Evolutionary conservation across 2,797 vertebrate genomes (phyloP), one percentile per base, ranked within the genome.

Genomic region (Tympanoctomys barrerae): DNA sequence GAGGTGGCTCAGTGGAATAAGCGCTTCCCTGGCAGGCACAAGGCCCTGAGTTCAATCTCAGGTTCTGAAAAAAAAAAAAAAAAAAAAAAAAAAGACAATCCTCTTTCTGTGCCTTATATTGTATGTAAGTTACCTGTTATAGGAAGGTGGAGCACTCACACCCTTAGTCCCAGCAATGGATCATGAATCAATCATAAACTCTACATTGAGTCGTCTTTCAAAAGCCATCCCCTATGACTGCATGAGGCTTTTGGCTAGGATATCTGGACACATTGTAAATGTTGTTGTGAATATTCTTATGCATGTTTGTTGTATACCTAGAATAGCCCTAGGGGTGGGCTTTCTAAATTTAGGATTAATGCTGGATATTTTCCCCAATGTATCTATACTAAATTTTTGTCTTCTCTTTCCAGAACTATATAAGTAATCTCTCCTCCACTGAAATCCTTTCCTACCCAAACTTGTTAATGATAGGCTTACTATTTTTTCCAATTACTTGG

Each of bases 401-500:
- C 59, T 26, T 8, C 36, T 26, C 5, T 12, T 13, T 5, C 22
- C 8, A 88, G 71, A 24, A 61, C 8, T 66, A 16, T 86, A 36
- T 4, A 52, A 81, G 13, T n/a, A 66, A 11, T 26, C 84, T 81
- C 31, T 28, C 11, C 13, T 52, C 1, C 5, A 42, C 61, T 14
- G 0, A 39, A 36, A 13, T 31, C 21, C 28, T 75, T 64, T 80
- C 59, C 16, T 26, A 24, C 62, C 57, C 52, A 70, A 4, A 62
- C 31, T 87, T 81, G 24, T 59, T 70, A 86, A 39, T 57, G 61
- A 57, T 10, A 49, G 82, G 11, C 13, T 75, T 90, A 39, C 46
- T 87, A 13, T 68, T 78, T 77, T 87, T 64, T 54, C 70, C 54
- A 36, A 46, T 94, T 92, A 54, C 52, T 77, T 90, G 52, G 19